A percentile compares a stretch with the other conserved stretches of the same genome.
phyloP scores from a whole-genome alignment of 2,797 vertebrate species.

The Prionace glauca region DNA sequence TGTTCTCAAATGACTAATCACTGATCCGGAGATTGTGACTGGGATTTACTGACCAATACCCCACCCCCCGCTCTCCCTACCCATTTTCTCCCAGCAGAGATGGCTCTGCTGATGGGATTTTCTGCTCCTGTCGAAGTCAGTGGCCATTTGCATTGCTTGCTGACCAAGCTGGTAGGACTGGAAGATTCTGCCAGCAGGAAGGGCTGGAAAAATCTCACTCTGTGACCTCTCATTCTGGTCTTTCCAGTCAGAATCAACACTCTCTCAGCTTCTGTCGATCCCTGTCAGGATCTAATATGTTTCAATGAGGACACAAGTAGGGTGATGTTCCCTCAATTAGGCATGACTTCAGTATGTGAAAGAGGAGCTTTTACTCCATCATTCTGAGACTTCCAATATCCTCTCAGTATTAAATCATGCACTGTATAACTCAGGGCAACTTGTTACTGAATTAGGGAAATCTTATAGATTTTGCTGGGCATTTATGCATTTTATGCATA shows the following conservation, averaged over 20 bases:
- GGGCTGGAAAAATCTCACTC: no score
- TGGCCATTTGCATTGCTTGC: no score
- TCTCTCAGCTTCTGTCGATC: background rate
- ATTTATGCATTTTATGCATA: no score
- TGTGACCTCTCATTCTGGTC: background rate
- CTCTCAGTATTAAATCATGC: background rate
- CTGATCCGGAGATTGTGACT: background rate
- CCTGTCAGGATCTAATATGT: background rate
- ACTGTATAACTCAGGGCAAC: background rate
- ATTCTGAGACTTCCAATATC: background rate
- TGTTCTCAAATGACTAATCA: no score
- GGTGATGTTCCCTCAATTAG: background rate
- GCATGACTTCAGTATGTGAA: background rate
- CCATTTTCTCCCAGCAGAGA: no score
- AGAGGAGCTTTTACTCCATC: background rate
- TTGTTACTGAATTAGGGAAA: background rate
- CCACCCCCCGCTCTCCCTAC: no score
- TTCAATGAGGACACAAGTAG: background rate
- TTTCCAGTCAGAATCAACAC: background rate
- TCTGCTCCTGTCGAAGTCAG: no score
- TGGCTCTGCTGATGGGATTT: no score
- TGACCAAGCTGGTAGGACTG: no score
- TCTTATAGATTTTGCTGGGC: background rate
- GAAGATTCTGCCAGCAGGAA: no score
- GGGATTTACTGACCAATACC: no score